A percentile compares a stretch with the other conserved stretches of the same genome.
phyloP scores from a whole-genome alignment of 2,888 invertebrate genomes.

The Choreutis nemorana region DNA sequence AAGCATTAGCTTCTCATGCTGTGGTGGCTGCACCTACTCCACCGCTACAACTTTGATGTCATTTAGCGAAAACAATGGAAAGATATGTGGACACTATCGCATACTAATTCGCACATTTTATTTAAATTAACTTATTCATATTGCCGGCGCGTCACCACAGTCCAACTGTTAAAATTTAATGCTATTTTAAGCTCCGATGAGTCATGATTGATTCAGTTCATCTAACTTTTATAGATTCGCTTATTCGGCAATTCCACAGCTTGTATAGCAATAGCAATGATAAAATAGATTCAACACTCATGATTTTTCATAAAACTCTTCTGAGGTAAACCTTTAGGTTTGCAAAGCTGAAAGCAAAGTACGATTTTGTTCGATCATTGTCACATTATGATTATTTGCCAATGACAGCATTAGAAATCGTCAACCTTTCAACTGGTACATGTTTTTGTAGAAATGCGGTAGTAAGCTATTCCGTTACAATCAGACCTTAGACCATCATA shows the following conservation, averaged over 20 bases:
- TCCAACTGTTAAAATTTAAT: conserved; percentile 51
- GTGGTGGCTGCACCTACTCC: conserved; percentile 43
- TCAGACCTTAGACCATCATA: conserved; percentile 6
- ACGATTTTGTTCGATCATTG: too few relatives aligned
- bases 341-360: too few relatives aligned
- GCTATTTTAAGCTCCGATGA: conserved; percentile 58
- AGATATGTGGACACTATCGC: conserved; percentile 39
- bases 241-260: background rate
- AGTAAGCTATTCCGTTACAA: conserved; percentile 40
- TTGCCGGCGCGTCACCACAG: conserved; percentile 41
- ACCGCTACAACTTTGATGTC: conserved; percentile 62
- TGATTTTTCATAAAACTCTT: too few relatives aligned
- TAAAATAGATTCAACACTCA: too few relatives aligned
- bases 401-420: conserved; percentile 30
- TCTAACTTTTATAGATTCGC: background rate
- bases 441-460: too few relatives aligned
- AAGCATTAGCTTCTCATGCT: conserved; percentile 51
- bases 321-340: too few relatives aligned
- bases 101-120: conserved; percentile 53
- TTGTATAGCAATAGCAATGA: background rate
- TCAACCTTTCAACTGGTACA: conserved; percentile 33
- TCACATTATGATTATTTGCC: too few relatives aligned
- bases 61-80: conserved; percentile 66
- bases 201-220: conserved; percentile 23
- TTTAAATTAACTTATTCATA: conserved; percentile 61